Evolutionary conservation across 2,113 vertebrate species (phyloP), one percentile per base, ranked within the genome.

Genomic region (Blennius ocellaris): DNA sequence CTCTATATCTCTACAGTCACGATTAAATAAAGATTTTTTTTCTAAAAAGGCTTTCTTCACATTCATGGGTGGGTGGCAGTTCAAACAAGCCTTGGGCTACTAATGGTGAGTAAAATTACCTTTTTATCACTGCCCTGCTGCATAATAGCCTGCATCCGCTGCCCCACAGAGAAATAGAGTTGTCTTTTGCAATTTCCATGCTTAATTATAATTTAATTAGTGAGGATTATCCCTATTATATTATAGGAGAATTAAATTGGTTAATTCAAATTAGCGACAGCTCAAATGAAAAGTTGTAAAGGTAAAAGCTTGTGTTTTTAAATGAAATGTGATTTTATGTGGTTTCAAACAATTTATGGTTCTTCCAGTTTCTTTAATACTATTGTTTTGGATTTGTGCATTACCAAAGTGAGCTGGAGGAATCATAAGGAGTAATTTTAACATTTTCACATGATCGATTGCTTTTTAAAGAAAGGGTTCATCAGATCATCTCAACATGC

Each of bases 181-280:
- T 16, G 14, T 69, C 36, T 45, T 49, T 52, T 60, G 15, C 7
- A 17, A 39, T 63, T 68, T 7, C 6, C 38, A 67, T 67, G 40
- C 41, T 51, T 45, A 53, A 54, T 62, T 72, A 30, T 50, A 30
- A 63, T 67, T 68, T 50, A 39, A 72, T 76, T 54, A 50, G 9
- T 30, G 9, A 11, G 7, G 12, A 59, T 63, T 58, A 49, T 16
- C 10, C 10, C 41, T 12, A 12, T 59, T 47, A 53, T 8, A 53
- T 49, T 59, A 66, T 8, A 1, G 53, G 53, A 43, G 49, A 63
- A 59, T 38, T 0, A 15, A 54, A n/a, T 40, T 67, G 21, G 6
- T n/a, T 36, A 14, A 52, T 15, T 51, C n/a, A 16, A 57, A 70
- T 56, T 39, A 37, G 64, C 53, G 15, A 12, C 11, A 37, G 43